Percentiles rank a stretch among this genome's conserved stretches.
Evolutionary conservation across 2,888 invertebrate genomes (phyloP).

Genomic region (Hybos culiciformis): DNA sequence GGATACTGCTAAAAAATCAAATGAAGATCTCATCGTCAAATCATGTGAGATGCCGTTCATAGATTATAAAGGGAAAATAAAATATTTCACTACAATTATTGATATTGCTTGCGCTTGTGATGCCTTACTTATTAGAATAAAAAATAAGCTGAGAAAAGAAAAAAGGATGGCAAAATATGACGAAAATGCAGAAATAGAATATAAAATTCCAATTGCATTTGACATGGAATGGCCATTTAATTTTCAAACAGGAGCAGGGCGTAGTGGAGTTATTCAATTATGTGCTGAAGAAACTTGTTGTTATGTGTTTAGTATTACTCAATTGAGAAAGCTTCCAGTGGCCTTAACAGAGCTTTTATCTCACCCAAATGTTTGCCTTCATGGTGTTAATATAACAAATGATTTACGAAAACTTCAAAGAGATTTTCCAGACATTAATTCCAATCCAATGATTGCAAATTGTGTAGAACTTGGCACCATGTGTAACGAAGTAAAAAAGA

Average conservation of each 20-base stretch:
- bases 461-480: constrained; percentile 45
- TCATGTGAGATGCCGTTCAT: background rate
- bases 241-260: constrained; percentile 44
- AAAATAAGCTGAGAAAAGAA: background rate
- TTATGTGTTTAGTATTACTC: constrained; percentile 43
- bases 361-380: constrained; percentile 43
- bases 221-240: constrained; percentile 55
- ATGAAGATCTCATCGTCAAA: too few relatives aligned
- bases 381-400: constrained; percentile 50
- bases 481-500: constrained; percentile 40
- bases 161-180: too few relatives aligned
- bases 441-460: constrained; percentile 40
- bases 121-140: background rate
- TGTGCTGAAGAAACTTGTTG: constrained; percentile 41
- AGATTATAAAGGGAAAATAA: background rate
- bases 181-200: constrained; percentile 14
- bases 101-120: constrained; percentile 1
- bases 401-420: constrained; percentile 47
- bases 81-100: background rate
- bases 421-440: constrained; percentile 44
- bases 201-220: constrained; percentile 43
- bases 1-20: too few relatives aligned
- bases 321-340: constrained; percentile 43
- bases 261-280: constrained; percentile 47
- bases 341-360: constrained; percentile 40